Evolutionary conservation across 2,113 vertebrate species (phyloP).

Genomic region (Entomyzon cyanotis): DNA sequence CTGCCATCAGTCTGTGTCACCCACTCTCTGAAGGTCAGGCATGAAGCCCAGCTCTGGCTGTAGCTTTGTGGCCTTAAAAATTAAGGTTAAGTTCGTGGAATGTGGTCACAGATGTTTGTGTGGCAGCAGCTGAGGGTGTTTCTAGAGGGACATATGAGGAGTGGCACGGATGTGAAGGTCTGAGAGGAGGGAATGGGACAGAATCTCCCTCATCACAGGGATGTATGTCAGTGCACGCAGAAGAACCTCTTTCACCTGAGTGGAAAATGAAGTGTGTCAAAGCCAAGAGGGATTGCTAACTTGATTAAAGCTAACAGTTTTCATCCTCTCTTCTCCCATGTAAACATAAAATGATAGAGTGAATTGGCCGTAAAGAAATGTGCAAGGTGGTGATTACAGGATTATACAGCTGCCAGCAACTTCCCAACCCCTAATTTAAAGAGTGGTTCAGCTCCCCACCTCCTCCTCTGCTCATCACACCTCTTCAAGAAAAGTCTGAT

Average conservation of each 20-base stretch:
- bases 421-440: neutral
- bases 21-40: neutral
- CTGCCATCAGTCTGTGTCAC: neutral
- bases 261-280: neutral
- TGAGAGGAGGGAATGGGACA: neutral
- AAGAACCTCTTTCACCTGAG: neutral
- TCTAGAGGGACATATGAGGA: neutral
- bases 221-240: fast-evolving
- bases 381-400: neutral
- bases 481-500: neutral
- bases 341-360: neutral
- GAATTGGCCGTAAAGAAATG: neutral
- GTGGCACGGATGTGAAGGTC: neutral
- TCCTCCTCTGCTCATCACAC: neutral
- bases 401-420: neutral
- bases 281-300: neutral
- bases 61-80: neutral
- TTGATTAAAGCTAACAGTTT: neutral
- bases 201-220: neutral
- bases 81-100: neutral
- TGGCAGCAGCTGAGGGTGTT: neutral
- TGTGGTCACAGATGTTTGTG: fast-evolving
- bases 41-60: neutral
- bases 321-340: neutral
- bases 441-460: neutral